Evolutionary conservation across 2,113 vertebrate genomes (phyloP), one percentile per base, ranked within the genome.

Genomic region (Pyrgilauda ruficollis): DNA sequence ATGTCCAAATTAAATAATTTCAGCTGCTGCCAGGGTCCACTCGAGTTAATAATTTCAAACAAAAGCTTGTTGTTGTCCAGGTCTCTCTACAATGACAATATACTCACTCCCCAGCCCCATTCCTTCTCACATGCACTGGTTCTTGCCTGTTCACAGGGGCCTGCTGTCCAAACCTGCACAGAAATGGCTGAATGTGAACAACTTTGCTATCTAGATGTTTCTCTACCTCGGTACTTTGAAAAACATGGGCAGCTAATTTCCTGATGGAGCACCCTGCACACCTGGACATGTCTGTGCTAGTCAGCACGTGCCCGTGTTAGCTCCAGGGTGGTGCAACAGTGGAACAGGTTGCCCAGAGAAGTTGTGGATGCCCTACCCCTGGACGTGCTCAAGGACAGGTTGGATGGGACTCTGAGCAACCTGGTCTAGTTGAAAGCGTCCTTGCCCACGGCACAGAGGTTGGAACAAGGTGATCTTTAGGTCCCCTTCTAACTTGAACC

Each of bases 251-350:
- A 15, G 15, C 67, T 58, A 12, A 10, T 46, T 49, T 69, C 26
- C 73, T 5, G 21, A 30, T 4, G 41, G 0, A 4, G 26, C 64
- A 72, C 1, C 37, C 16, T 27, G 8, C 4, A 13, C 2, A 5
- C 4, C 46, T 6, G 63, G 46, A 4, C 1, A 3, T 4, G 27
- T 24, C 56, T 24, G 30, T 7, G 56, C n/a, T 4, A 16, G 30
- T 4, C 64, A 49, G 22, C 2, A 12, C 1, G 4, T 8, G 26
- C 4, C 47, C 33, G 0, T 0, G 4, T 13, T 2, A 21, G 33
- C 63, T 14, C 11, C 3, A 37, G 30, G 9, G 20, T 10, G 44
- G 33, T 5, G 33, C n/a, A 66, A 89, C 69, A 46, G 10, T 10
- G 33, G 68, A 52, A 74, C 61, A 74, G 44, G 61, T 3, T 82